Evolutionary conservation across 2,797 vertebrate genomes (phyloP).

Genomic region (Apogon talboti): DNA sequence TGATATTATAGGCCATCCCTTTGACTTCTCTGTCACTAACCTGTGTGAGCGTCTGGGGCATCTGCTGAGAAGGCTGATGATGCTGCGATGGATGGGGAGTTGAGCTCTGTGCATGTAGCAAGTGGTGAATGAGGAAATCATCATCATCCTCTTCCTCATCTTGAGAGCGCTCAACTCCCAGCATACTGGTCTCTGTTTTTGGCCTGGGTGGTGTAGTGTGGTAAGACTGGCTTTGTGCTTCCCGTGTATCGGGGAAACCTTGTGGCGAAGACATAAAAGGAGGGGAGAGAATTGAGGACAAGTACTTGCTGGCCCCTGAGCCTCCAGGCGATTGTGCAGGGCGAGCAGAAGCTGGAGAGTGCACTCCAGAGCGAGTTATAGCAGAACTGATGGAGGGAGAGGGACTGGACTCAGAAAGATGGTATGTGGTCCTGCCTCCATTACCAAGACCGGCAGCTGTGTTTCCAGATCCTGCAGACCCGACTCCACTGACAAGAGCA

Average conservation of each 20-base stretch:
- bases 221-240: conserved; percentile 80
- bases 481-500: conserved; percentile 58
- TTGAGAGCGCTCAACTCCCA: conserved; percentile 74
- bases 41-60: conserved; percentile 71
- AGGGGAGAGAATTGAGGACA: conserved; percentile 88
- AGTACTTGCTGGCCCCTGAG: conserved; percentile 84
- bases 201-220: conserved; percentile 76
- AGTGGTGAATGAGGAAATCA: conserved; percentile 92
- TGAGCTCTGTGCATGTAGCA: conserved; percentile 89
- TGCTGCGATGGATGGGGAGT: conserved; percentile 75
- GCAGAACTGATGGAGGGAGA: conserved; percentile 82
- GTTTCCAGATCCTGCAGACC: conserved; percentile 65
- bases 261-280: conserved; percentile 88
- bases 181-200: conserved; percentile 85
- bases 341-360: conserved; percentile 85
- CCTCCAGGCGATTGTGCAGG: conserved; percentile 82
- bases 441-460: conserved; percentile 60
- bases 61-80: conserved; percentile 74
- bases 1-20: conserved; percentile 82
- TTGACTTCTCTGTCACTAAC: conserved; percentile 72
- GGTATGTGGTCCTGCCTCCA: conserved; percentile 75
- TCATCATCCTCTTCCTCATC: conserved; percentile 81
- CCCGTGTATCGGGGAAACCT: conserved; percentile 74
- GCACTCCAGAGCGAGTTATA: conserved; percentile 86
- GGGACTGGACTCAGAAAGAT: conserved; percentile 86